Evolutionary conservation across 2,113 vertebrate genomes (phyloP).

Genomic region (Pagrus major): DNA sequence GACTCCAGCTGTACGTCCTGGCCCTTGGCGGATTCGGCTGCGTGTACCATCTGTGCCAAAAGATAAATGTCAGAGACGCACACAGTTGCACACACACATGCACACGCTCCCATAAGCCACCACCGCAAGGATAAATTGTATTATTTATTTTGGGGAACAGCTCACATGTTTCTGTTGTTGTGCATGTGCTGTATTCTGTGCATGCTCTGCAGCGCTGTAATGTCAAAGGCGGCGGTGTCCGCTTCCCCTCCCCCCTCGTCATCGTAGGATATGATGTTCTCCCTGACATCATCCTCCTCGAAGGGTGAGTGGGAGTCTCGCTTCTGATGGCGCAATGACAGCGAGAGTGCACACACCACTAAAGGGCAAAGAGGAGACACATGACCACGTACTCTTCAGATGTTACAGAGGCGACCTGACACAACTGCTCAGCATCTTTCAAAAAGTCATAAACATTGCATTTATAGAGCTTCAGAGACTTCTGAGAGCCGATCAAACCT

Average conservation of each 20-base stretch:
- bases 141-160: slow-evolving; percentile 10
- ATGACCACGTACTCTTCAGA: slow-evolving; percentile 21
- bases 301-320: slow-evolving; percentile 79
- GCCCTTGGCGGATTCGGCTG: slow-evolving; percentile 75
- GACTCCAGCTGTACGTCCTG: slow-evolving; percentile 81
- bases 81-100: slow-evolving; percentile 34
- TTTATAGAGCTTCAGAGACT: slow-evolving; percentile 7
- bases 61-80: slow-evolving; percentile 65
- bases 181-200: slow-evolving; percentile 79
- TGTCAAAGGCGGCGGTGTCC: slow-evolving; percentile 93
- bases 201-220: slow-evolving; percentile 86
- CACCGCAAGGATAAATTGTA: slow-evolving; percentile 20
- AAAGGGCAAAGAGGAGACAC: slow-evolving; percentile 54
- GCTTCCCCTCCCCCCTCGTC: slow-evolving; percentile 92
- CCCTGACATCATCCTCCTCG: slow-evolving; percentile 85
- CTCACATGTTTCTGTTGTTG: slow-evolving; percentile 80
- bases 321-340: slow-evolving; percentile 83
- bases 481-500: slow-evolving; percentile 25
- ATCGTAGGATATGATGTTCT: slow-evolving; percentile 89
- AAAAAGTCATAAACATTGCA: slow-evolving; percentile 29
- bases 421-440: slow-evolving; percentile 44
- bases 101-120: slow-evolving; percentile 16
- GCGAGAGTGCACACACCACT: slow-evolving; percentile 84
- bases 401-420: slow-evolving; percentile 38
- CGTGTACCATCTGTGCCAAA: slow-evolving; percentile 79